Base-by-base conservation (phyloP, 2,888 invertebrate species). In the Anorthoa munda region DNA sequence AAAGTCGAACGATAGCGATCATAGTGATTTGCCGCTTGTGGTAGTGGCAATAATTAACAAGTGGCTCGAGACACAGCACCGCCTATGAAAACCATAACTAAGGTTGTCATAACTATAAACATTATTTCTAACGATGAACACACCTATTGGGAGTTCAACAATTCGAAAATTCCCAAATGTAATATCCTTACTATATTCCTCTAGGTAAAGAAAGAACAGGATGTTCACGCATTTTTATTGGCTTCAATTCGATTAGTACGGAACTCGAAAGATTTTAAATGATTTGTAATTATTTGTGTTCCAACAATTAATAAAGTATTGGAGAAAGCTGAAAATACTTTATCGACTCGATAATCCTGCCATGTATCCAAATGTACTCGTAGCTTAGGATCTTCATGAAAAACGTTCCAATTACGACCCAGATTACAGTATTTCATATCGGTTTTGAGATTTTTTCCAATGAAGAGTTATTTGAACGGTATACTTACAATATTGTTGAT, bases 1-100 rank as follows among this genome's bases (percentile, higher is more conserved):
- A 86, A 84, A 82, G 77, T 80, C 26, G 46, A 75, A 50, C n/a
- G 78, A 73, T 74, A 63, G 69, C 64, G 66, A 75, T 84, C 69
- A 53, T 31, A 51, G 66, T 78, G 59, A 80, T 84, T 82, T 86
- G 78, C 72, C 60, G 51, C 64, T 83, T 64, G 78, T 78, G 58
- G 74, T 79, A 75, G 64, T 63, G 51, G 50, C 69, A 66, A 72
- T 83, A 77, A 83, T 81, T 82, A 78, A 63, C 45, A 66, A 70
- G 56, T 65, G 59, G 68, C 21, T 39, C n/a, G 65, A 77, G 61
- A 74, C 46, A 60, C 31, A 58, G 26, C 59, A 66, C 63, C 48
- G 65, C 51, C 66, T 70, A 55, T 68, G 69, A 70, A 66, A 74
- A 75, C 51, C 60, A 45, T 72, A 58, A 26, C 72, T 67, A 59